These are phyloP conservation scores for Ophiodon elongatus DNA, from an alignment of 2,113 vertebrate genomes.

Conservation along the genomic window DNA sequence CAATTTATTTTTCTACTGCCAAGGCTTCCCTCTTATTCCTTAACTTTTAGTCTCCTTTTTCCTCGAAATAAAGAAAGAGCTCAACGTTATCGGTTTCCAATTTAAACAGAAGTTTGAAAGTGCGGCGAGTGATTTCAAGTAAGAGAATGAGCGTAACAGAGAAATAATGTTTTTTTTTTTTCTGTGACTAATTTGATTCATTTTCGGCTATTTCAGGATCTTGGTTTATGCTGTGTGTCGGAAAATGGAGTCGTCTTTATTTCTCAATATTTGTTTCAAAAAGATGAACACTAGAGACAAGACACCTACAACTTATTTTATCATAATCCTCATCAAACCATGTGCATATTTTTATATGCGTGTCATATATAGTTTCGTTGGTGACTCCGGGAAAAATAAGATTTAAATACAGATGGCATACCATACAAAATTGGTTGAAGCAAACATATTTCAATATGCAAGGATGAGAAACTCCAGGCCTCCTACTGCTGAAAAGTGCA, in stretches of 20 bases:
- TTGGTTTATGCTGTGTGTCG: neutral
- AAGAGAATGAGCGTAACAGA: neutral
- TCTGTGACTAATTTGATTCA: neutral
- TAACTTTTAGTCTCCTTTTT: slow-evolving; percentile 20
- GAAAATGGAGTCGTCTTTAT: neutral
- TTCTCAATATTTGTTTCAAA: too few species aligned
- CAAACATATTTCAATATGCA: slow-evolving; percentile 24
- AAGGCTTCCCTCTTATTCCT: slow-evolving; percentile 16
- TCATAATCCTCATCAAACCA: too few species aligned
- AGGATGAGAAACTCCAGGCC: neutral
- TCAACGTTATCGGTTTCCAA: slow-evolving; percentile 12
- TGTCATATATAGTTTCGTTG: too few species aligned
- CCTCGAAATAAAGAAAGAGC: slow-evolving; percentile 16
- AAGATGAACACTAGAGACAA: too few species aligned
- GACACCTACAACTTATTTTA: too few species aligned
- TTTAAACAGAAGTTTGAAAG: slow-evolving; percentile 6
- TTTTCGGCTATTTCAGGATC: neutral
- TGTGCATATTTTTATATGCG: too few species aligned
- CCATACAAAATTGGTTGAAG: slow-evolving; percentile 30
- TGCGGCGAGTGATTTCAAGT: neutral
- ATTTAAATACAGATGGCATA: slow-evolving; percentile 33
- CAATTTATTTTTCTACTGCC: slow-evolving; percentile 40
- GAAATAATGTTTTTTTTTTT: neutral
- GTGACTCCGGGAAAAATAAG: neutral
- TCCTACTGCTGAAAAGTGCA: slow-evolving; percentile 20